Evolutionary conservation across 1,140 invertebrate species (phyloP), one percentile per base, ranked within the genome.

Genomic region (Lysiphlebus fabarum): DNA sequence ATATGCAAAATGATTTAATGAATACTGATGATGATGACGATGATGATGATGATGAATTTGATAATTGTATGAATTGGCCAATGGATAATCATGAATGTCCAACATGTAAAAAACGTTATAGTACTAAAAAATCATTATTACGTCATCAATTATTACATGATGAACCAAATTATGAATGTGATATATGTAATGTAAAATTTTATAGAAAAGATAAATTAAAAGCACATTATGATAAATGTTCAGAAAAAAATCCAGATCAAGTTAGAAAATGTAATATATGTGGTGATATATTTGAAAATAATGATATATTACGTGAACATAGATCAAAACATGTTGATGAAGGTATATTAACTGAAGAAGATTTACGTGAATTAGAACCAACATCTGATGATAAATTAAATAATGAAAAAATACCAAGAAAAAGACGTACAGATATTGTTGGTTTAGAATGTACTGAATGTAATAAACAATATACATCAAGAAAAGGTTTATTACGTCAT

Each of bases 401-500:
- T 0, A 69, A 66, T 0, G 73, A 75, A 41, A 80, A 75, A 47
- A 51, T 71, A 4, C 65, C 69, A 0, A 62, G 78, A 4, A 79
- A 78, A 44, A 66, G 78, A n/a, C 65, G 78, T 12, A 79, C 78
- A 0, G 78, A 79, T 36, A 80, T 80, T 10, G 75, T 80, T 0
- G 78, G 78, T 0, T 61, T 78, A 0, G 77, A 79, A 8, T 80
- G 78, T 45, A 76, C 72, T 0, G 76, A 79, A n/a, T 89, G 87
- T 67, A 82, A 83, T 41, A 87, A 87, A 63, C 83, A 77, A 33
- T 89, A 89, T 58, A 84, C 83, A 0, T 84, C 83, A 0, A 79
- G 84, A 34, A 84, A 84, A 26, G 84, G 84, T 56, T 62, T 85
- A 1, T 72, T 84, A 17, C 75, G 84, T 0, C 83, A 85, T 42